Conservation (phyloP, 2,797 vertebrate genomes). For the Poeciliopsis turneri region DNA sequence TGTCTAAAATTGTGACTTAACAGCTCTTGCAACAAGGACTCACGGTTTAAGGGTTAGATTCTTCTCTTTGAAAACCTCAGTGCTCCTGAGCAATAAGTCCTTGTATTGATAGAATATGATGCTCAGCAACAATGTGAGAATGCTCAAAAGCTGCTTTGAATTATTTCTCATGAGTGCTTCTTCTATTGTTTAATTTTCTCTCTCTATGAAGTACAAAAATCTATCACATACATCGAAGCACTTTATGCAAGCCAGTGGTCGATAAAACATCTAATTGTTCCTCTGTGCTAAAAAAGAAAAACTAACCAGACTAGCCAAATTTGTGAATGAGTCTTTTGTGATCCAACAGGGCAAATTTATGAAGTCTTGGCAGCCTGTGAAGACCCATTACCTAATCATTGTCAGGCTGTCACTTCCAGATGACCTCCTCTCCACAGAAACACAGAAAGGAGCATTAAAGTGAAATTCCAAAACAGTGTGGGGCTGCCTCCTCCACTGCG, state of each 20-base stretch:
- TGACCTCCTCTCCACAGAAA: conserved; percentile 60
- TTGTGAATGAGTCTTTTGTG: conserved; percentile 30
- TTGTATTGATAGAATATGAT: conserved; percentile 70
- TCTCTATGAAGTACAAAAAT: conserved; percentile 28
- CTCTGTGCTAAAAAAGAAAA: conserved; percentile 17
- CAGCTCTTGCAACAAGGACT: conserved; percentile 50
- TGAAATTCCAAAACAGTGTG: conserved; percentile 49
- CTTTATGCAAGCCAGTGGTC: neutral
- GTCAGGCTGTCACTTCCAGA: conserved; percentile 62
- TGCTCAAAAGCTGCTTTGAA: conserved; percentile 42
- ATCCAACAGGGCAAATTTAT: conserved; percentile 47
- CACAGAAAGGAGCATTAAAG: conserved; percentile 54
- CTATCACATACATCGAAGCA: conserved; percentile 6
- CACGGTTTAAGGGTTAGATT: conserved; percentile 53
- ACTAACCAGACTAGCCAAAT: conserved; percentile 6
- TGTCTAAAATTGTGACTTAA: conserved; percentile 37
- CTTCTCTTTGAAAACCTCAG: conserved; percentile 46
- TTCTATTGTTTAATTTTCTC: conserved; percentile 24
- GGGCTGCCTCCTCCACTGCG: conserved; percentile 31
- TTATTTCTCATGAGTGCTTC: conserved; percentile 48
- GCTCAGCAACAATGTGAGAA: conserved; percentile 63
- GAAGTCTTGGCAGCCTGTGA: conserved; percentile 45
- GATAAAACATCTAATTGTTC: conserved; percentile 16
- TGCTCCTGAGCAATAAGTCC: conserved; percentile 66
- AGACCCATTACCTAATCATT: conserved; percentile 64